Evolutionary conservation across 2,888 invertebrate genomes (phyloP), one percentile per base, ranked within the genome.

Genomic region (Ormyrus thymus): DNA sequence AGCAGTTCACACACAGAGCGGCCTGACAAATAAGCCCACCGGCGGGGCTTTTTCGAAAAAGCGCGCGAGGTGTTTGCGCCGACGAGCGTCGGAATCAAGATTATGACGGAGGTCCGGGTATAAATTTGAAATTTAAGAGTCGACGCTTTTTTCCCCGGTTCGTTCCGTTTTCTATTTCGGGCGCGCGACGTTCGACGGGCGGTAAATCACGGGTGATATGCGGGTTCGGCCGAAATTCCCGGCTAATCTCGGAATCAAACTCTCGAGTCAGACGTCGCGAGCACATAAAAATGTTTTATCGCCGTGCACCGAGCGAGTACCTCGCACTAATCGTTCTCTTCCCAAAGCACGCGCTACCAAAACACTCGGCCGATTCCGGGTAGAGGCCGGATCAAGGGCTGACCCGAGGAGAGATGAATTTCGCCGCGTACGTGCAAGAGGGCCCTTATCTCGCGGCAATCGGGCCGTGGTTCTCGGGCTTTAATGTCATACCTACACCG

Each of bases 101-200:
- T 90, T 89, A 89, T 89, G 88, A 89, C 87, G 87, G 84, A 80
- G 85, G 82, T 82, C 81, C 82, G 85, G 86, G 83, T 85, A 90
- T 89, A 89, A 90, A 90, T 90, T 89, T 87, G 89, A 88, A 89
- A 90, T 90, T 89, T 90, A 89, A 89, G 90, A 89, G 86, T 29
- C 29, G 29, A 2, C 29, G 29, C 29, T 29, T 29, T 29, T 29
- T 29, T 29, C 4, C 29, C 29, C 29, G 4, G 29, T 29, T 29
- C 4, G 29, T 29, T 66, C 64, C 29, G 29, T 83, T 82, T 76
- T 74, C 81, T 79, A 79, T 79, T 29, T 78, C 74, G 71, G 76
- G 68, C 80, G 81, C 80, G 81, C 76, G 80, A 78, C n/a, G 82
- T 86, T 86, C 86, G 84, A 75, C 73, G 81, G 62, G 82, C 84